Evolutionary conservation across 2,888 invertebrate species (phyloP).

Genomic region (Pasiphila rectangulata): DNA sequence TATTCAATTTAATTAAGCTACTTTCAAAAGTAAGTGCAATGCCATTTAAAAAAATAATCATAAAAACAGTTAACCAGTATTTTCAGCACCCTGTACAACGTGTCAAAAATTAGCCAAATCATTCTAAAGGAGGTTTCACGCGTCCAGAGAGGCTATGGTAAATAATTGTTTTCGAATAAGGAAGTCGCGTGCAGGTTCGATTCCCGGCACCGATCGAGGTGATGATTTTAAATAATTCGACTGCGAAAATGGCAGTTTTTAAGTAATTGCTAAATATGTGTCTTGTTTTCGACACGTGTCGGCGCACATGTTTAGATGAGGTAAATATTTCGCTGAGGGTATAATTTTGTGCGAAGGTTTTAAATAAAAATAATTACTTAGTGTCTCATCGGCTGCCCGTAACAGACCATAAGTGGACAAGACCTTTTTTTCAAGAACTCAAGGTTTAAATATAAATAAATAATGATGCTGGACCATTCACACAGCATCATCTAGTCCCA

Average conservation of each 20-base stretch:
- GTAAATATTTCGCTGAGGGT: constrained; percentile 11
- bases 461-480: no score
- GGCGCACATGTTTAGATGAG: neutral
- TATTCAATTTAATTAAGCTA: no score
- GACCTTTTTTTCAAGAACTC: no score
- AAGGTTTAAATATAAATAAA: no score
- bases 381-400: no score
- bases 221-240: constrained; percentile 40
- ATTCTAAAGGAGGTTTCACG: constrained; percentile 33
- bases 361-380: no score
- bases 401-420: no score
- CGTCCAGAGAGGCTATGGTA: constrained; percentile 39
- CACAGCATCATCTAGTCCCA: no score
- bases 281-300: constrained; percentile 30
- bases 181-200: constrained; percentile 62
- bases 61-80: neutral
- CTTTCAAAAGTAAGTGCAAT: no score
- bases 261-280: constrained; percentile 22
- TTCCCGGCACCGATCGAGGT: constrained; percentile 39
- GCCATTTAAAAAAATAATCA: no score
- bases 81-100: constrained; percentile 11
- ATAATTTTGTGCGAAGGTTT: no score
- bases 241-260: constrained; percentile 26
- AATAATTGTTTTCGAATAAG: constrained; percentile 48
- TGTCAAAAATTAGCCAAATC: constrained; percentile 23